Base-by-base conservation (phyloP, 2,113 vertebrate species). In the Hydrochoerus hydrochaeris region DNA sequence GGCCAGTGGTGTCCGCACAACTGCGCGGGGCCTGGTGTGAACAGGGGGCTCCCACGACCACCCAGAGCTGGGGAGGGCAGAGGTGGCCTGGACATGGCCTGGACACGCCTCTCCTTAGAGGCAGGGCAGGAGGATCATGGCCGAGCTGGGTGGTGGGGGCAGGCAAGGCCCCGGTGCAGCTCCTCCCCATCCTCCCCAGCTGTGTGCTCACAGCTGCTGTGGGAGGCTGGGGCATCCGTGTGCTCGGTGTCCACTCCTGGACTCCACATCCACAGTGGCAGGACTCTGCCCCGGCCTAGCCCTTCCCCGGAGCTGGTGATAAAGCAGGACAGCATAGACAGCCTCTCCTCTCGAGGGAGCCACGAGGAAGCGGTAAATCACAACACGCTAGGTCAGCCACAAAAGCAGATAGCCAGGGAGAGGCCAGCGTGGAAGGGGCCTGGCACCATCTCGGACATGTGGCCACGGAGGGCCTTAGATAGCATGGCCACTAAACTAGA, bases 1-100 rank as follows among this genome's bases (percentile, higher is more conserved):
- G 7, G 1, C 28, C 12, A 54, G 10, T 4, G 1, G 0, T 38
- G 11, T 0, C 2, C 4, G 54, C 52, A 5, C 2, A 0, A 19
- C 24, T 3, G 11, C 11, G 32, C 52, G 8, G 35, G 28, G 30
- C 49, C 26, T 22, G 8, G 35, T n/a, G 7, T 83, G 8, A 1
- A 24, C 4, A 1, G 54, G 5, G 0, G n/a, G 35, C 20, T n/a
- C 77, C 20, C 46, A 20, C 0, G 13, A 30, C 46, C 1, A 0
- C 4, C 11, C 44, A 10, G 69, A 58, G n/a, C 4, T 49, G 32
- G 0, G 69, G 3, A 41, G 58, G n/a, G 58, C 4, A 0, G n/a
- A 20, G 63, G 65, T 13, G 4, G 10, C 22, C 73, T 22, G 26
- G 11, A 19, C 82, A 65, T 8, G 20, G 46, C n/a, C 30, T 1